Evolutionary conservation across 1,140 invertebrate species (phyloP), one percentile per base, ranked within the genome.

Genomic region (Drosophila yakuba): DNA sequence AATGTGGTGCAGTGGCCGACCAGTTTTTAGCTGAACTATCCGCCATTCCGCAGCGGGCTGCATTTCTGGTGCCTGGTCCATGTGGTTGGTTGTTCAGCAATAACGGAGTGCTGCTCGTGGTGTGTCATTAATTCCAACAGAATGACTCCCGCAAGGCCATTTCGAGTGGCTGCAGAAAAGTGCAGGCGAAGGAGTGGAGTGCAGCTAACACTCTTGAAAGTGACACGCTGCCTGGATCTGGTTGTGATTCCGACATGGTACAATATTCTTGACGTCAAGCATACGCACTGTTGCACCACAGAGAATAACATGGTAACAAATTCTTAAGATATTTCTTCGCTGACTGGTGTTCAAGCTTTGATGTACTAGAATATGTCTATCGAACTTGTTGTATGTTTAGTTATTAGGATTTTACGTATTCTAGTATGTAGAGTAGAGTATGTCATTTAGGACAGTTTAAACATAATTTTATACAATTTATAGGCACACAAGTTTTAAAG

Each of bases 91-190:
- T 57, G 47, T 74, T 73, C 68, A 45, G 54, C 78, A 59, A 71
- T 73, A 86, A 79, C 83, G 67, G 78, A 15, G 56, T 54, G 67
- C 50, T 23, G 63, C 50, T 68, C 54, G 68, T 41, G 63, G 60
- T 72, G 68, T 48, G 66, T 63, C 62, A 77, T 82, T 82, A 79
- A 61, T 77, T 60, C 58, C 72, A 69, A 45, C 15, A 73, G 44
- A 77, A 57, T 55, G 45, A 67, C 69, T 68, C 61, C 58, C 58
- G 45, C 83, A 88, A 89, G 83, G 83, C 80, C 83, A 88, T 44
- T 62, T 11, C 76, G 60, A 52, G 20, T 59, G 59, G 48, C 8
- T 59, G 56, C 60, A 61, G 55, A 62, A 43, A 32, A 41, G n/a
- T 35, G 38, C 28, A 55, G 54, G 45, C 48, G 35, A 57, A 66